Percentiles rank a stretch among this genome's conserved stretches.
Conservation (phyloP, 1,140 invertebrate species). For the Pseudachorutes palmiensis region DNA sequence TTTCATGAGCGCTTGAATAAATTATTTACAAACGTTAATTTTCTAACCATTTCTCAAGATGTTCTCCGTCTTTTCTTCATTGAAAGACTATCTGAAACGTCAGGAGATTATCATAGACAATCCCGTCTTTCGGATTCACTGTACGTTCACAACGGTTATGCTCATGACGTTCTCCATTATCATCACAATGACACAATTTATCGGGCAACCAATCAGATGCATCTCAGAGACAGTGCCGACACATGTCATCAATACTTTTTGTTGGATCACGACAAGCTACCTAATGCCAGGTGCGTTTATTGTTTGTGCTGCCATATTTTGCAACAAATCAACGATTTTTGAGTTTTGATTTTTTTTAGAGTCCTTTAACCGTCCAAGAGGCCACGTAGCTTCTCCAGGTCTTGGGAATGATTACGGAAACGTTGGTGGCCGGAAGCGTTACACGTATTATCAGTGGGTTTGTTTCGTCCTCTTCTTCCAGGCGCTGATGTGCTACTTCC, state of each 20-base stretch:
- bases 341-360: conserved; percentile 43
- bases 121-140: conserved; percentile 80
- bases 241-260: conserved; percentile 79
- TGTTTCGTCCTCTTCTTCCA: conserved; percentile 56
- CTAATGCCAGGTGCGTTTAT: conserved; percentile 58
- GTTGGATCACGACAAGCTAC: conserved; percentile 86
- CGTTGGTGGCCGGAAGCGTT: conserved; percentile 69
- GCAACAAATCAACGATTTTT: background rate
- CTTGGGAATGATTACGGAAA: conserved; percentile 64
- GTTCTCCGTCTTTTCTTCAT: conserved; percentile 71
- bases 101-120: conserved; percentile 76
- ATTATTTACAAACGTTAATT: no score
- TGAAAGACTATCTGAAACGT: conserved; percentile 72
- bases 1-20: no score
- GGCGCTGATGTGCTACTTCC: conserved; percentile 87
- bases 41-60: conserved; percentile 48
- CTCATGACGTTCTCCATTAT: conserved; percentile 77
- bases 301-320: background rate
- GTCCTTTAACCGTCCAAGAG: conserved; percentile 61
- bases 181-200: conserved; percentile 83
- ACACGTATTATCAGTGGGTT: conserved; percentile 77
- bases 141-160: conserved; percentile 76
- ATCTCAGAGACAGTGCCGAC: conserved; percentile 64
- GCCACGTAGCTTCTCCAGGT: conserved; percentile 75
- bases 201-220: conserved; percentile 85